These are phyloP conservation scores for Allobates femoralis DNA, from an alignment of 2,797 vertebrate species.

Conservation along the genomic window DNA sequence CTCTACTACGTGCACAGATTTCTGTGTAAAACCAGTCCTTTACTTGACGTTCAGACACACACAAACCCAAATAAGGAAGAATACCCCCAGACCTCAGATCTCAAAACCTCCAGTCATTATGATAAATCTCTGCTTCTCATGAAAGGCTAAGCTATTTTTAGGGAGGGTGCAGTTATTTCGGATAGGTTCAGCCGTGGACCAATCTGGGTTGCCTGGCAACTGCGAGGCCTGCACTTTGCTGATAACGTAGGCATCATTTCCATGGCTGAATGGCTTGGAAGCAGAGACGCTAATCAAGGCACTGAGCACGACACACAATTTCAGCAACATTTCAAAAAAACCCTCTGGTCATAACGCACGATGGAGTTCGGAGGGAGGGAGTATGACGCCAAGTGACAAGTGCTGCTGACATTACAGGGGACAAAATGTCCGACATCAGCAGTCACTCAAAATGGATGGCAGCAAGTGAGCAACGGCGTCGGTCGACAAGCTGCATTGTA, in stretches of 20 bases:
- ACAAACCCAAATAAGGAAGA: neutral
- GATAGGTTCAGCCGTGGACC: conserved; percentile 69
- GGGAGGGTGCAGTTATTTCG: conserved; percentile 27
- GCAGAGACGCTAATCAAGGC: conserved; percentile 58
- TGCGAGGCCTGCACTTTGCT: conserved; percentile 83
- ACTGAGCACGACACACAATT: conserved; percentile 52
- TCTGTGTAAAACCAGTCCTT: neutral
- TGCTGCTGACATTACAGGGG: conserved; percentile 33
- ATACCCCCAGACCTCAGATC: neutral
- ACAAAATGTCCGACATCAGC: conserved; percentile 54
- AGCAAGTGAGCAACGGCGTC: neutral
- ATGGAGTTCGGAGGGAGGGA: conserved; percentile 21
- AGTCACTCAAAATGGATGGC: conserved; percentile 36
- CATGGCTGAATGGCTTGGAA: conserved; percentile 77
- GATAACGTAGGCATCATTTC: conserved; percentile 89
- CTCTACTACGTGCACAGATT: neutral
- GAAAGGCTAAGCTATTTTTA: conserved; percentile 40
- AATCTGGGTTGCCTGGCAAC: conserved; percentile 93
- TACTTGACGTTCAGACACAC: neutral
- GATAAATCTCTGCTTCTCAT: conserved; percentile 63
- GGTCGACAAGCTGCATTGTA: neutral
- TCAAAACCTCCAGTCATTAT: conserved; percentile 1
- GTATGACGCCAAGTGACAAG: neutral
- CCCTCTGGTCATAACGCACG: conserved; percentile 57
- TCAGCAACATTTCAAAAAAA: conserved; percentile 47